Percentiles rank a stretch among this genome's conserved stretches.
These are phyloP conservation scores for Ciconia stormi DNA, from an alignment of 2,113 vertebrate genomes.

Conservation along the genomic window DNA sequence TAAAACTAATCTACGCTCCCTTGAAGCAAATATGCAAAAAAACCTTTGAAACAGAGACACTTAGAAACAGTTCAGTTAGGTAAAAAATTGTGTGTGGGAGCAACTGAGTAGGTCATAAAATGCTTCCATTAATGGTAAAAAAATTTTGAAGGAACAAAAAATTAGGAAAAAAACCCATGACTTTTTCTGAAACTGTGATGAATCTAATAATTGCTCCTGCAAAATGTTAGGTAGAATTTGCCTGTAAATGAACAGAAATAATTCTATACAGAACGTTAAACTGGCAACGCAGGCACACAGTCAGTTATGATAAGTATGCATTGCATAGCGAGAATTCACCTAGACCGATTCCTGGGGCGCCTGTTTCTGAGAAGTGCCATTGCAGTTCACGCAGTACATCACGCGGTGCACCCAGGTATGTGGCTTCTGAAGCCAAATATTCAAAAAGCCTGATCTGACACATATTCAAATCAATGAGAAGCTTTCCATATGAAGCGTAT, in stretches of 20 bases:
- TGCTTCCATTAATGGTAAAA: not conserved
- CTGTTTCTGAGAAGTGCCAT: not conserved
- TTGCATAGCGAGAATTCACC: not conserved
- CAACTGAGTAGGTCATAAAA: not conserved
- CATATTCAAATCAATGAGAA: not conserved
- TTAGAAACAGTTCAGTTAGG: not conserved
- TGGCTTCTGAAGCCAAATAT: not conserved
- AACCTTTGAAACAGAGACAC: not conserved
- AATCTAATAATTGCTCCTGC: not conserved
- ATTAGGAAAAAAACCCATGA: not conserved
- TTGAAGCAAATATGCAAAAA: not conserved
- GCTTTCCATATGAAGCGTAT: not conserved
- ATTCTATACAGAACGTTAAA: not conserved
- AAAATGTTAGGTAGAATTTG: not conserved
- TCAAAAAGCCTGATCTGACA: not conserved
- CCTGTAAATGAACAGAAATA: not conserved
- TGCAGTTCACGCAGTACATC: not conserved
- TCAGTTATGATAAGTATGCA: not conserved
- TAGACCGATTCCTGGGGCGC: fast-evolving
- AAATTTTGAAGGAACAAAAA: not conserved
- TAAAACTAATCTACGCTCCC: not conserved
- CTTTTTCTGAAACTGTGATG: not conserved
- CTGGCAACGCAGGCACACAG: not conserved
- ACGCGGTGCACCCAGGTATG: not conserved
- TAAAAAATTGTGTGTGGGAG: not conserved